Conservation (phyloP, 1,140 invertebrate species). For the Trachymyrmex septentrionalis region DNA sequence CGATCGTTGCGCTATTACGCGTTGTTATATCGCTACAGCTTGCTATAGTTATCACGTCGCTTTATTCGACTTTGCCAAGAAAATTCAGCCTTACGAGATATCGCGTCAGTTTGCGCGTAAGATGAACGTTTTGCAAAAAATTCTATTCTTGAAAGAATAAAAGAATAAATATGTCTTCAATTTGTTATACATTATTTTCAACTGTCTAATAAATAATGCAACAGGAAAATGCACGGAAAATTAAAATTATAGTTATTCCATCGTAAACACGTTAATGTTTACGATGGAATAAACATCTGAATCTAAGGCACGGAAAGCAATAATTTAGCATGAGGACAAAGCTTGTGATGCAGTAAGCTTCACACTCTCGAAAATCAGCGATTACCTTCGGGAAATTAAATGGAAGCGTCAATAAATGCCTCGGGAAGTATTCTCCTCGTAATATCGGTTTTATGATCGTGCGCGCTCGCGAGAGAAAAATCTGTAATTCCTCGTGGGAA, state of each 20-base stretch:
- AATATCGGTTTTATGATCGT: constrained; percentile 47
- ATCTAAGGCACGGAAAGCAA: constrained; percentile 2
- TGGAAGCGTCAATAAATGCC: constrained; percentile 33
- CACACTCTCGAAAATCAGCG: constrained; percentile 15
- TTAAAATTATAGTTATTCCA: neutral
- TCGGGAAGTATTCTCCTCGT: constrained; percentile 2
- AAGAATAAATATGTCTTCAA: neutral
- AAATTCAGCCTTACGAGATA: neutral
- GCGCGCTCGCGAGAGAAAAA: constrained; percentile 21
- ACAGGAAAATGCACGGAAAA: neutral
- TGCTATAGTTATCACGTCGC: constrained; percentile 9
- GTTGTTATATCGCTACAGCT: constrained; percentile 66
- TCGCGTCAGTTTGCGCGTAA: neutral
- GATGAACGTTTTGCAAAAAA: neutral
- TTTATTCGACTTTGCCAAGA: neutral
- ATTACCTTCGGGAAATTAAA: constrained; percentile 33
- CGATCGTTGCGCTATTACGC: constrained; percentile 66
- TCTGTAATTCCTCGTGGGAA: constrained; percentile 50
- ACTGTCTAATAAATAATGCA: neutral
- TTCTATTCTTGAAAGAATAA: too few species aligned
- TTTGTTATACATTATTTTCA: neutral
- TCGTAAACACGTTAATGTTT: too few species aligned
- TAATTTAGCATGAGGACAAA: constrained; percentile 19
- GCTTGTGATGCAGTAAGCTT: neutral
- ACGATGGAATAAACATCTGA: constrained; percentile 17